Percentiles rank a stretch among this genome's conserved stretches.
phyloP scores from a whole-genome alignment of 2,797 vertebrate genomes.

The Chaetodon trifasciatus region DNA sequence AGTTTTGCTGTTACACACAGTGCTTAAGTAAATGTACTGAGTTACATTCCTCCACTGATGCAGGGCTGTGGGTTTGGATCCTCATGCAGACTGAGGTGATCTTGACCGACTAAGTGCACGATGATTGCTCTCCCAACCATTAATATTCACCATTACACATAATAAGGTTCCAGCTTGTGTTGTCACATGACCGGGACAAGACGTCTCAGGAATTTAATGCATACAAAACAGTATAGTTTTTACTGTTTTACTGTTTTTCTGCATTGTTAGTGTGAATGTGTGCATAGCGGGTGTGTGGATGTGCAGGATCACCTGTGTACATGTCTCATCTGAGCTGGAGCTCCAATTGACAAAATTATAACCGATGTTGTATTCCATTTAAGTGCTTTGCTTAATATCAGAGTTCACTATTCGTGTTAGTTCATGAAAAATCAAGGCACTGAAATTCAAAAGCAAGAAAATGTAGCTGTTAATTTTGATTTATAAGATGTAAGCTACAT shows the following conservation, averaged over 20 bases:
- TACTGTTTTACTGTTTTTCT: neutral
- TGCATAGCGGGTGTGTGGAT: conserved; percentile 4
- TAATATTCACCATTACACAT: neutral
- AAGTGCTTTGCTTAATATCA: neutral
- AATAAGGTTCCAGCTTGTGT: conserved; percentile 7
- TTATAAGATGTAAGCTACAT: no score
- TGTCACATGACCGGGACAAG: conserved; percentile 22
- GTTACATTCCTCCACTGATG: neutral
- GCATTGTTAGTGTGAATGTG: conserved; percentile 14
- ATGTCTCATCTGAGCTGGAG: neutral
- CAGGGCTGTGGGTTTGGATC: conserved; percentile 1
- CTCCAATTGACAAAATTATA: no score
- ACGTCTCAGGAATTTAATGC: conserved; percentile 26
- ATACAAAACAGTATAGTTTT: conserved; percentile 1
- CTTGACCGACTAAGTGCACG: neutral
- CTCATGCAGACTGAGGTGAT: neutral
- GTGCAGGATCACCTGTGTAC: neutral
- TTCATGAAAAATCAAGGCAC: neutral
- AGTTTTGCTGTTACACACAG: neutral
- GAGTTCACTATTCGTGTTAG: neutral
- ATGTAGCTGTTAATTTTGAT: no score
- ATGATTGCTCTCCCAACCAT: neutral
- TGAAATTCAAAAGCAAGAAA: no score
- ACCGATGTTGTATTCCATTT: no score
- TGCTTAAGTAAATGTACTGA: neutral